These are phyloP conservation scores for Metellina segmentata DNA, from an alignment of 2,888 invertebrate species.

Conservation along the genomic window DNA sequence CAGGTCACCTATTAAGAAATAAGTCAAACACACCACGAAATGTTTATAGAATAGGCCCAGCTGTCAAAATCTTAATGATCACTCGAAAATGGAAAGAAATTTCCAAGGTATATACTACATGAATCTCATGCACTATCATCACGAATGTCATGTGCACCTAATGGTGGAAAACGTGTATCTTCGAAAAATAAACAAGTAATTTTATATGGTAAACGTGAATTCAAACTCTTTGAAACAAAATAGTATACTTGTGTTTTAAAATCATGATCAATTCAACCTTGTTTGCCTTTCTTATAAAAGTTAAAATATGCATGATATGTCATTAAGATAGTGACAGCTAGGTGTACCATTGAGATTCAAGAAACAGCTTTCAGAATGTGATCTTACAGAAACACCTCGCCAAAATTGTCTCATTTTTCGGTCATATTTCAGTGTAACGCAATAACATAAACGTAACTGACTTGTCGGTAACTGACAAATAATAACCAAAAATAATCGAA, in stretches of 20 bases:
- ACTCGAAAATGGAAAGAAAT: too few species aligned
- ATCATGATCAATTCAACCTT: too few species aligned
- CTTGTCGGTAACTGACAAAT: conserved; percentile 25
- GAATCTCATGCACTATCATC: too few species aligned
- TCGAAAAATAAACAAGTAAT: not conserved
- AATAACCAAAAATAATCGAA: conserved; percentile 40
- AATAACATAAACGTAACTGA: conserved; percentile 41
- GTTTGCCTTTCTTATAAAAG: not conserved
- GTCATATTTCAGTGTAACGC: conserved; percentile 50
- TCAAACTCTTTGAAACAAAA: too few species aligned
- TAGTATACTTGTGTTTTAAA: too few species aligned
- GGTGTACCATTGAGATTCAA: conserved; percentile 5
- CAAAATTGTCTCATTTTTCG: conserved; percentile 69
- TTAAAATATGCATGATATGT: not conserved
- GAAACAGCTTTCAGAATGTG: conserved; percentile 2
- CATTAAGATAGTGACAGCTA: conserved; percentile 42
- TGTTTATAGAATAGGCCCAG: too few species aligned
- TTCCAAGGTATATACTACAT: too few species aligned
- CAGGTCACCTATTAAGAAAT: too few species aligned
- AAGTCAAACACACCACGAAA: too few species aligned
- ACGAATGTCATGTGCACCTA: not conserved
- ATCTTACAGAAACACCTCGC: conserved; percentile 72
- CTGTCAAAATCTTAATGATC: too few species aligned
- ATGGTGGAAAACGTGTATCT: not conserved
- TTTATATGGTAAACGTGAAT: not conserved